phyloP scores from a whole-genome alignment of 2,888 invertebrate species.

The Oscheius sp. region DNA sequence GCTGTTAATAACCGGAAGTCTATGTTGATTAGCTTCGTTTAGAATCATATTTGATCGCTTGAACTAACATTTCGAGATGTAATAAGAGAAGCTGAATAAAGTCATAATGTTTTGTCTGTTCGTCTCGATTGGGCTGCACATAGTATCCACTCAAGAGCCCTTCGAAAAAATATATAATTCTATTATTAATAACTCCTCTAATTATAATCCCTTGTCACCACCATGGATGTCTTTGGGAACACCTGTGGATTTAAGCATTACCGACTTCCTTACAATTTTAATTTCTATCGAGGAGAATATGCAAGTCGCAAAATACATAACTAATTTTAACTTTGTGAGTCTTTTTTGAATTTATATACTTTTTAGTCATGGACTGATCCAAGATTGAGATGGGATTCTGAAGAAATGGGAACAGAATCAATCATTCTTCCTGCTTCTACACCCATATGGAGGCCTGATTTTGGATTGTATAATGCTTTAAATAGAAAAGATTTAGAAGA shows the following conservation, averaged over 20 bases:
- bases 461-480: not conserved
- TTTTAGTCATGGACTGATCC: not conserved
- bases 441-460: not conserved
- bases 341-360: not conserved
- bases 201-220: not conserved
- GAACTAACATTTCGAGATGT: too few species aligned
- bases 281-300: not conserved
- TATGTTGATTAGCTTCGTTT: too few species aligned
- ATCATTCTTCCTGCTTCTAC: not conserved
- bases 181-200: not conserved
- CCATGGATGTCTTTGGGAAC: too few species aligned
- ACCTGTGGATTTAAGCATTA: too few species aligned
- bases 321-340: slow-evolving; percentile 3
- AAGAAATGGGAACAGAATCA: not conserved
- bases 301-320: not conserved
- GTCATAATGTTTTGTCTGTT: too few species aligned
- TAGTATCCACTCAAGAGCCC: too few species aligned
- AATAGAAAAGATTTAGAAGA: slow-evolving; percentile 3
- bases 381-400: not conserved
- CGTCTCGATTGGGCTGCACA: too few species aligned
- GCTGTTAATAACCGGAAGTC: too few species aligned
- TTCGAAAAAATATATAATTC: not conserved
- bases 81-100: too few species aligned
- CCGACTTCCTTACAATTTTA: too few species aligned
- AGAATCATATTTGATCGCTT: too few species aligned